Evolutionary conservation across 2,113 vertebrate species (phyloP).

Genomic region (Phrynosoma platyrhinos): DNA sequence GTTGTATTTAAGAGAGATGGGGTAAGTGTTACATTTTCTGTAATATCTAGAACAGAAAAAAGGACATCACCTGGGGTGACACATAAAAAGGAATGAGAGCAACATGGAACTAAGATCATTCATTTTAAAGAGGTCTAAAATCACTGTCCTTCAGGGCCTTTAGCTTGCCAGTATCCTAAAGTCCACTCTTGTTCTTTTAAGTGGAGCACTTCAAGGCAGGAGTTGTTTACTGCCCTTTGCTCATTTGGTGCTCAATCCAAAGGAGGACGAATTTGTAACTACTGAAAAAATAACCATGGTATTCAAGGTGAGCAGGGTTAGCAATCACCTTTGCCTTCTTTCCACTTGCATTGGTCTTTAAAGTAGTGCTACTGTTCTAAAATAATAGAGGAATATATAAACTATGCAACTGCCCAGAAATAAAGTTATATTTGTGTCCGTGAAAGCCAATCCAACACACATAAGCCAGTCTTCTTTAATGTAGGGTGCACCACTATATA

Average conservation of each 20-base stretch:
- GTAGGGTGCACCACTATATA: neutral
- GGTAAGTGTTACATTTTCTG: slow-evolving; percentile 51
- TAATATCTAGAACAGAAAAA: slow-evolving; percentile 41
- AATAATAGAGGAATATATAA: neutral
- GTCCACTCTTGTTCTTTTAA: neutral
- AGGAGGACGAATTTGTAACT: neutral
- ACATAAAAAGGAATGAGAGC: slow-evolving; percentile 45
- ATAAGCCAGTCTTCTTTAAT: neutral
- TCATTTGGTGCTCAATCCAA: neutral
- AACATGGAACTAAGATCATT: slow-evolving; percentile 28
- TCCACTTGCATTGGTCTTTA: neutral
- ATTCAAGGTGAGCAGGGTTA: no score
- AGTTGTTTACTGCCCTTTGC: neutral
- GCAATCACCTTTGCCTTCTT: neutral
- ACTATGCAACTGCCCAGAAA: neutral
- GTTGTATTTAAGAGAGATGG: slow-evolving; percentile 33
- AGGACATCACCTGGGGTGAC: slow-evolving; percentile 11
- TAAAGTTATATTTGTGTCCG: neutral
- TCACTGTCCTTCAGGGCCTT: neutral
- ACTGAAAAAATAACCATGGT: neutral
- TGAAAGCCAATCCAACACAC: no score
- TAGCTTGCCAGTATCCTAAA: neutral
- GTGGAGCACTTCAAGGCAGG: neutral
- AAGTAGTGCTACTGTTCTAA: neutral
- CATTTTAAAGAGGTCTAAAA: slow-evolving; percentile 40